A percentile compares a stretch with the other conserved stretches of the same genome.
Evolutionary conservation across 1,140 invertebrate genomes (phyloP).

Genomic region (Drosophila arawakana): DNA sequence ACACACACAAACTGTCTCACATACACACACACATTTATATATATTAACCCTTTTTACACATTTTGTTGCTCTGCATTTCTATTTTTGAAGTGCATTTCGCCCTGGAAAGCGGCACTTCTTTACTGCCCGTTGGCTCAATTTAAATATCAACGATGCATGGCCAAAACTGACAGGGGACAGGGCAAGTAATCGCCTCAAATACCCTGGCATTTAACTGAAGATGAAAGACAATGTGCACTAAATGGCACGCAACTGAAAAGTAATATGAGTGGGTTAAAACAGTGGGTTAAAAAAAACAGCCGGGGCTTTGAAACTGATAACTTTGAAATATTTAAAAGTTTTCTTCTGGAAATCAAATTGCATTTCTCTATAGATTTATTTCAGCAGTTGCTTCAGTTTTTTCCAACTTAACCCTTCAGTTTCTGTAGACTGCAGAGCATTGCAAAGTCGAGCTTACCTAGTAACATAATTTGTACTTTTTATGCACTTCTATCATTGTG

Average conservation of each 20-base stretch:
- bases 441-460: background rate
- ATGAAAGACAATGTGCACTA: conserved; percentile 2
- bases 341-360: no score
- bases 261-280: background rate
- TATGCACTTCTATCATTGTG: background rate
- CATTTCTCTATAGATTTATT: no score
- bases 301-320: no score
- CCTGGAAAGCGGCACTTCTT: conserved; percentile 49
- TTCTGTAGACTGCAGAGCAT: background rate
- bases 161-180: conserved; percentile 43
- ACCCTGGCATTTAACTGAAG: conserved; percentile 24
- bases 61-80: conserved; percentile 53
- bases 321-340: no score
- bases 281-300: background rate
- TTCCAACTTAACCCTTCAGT: background rate
- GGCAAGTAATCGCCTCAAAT: conserved; percentile 27
- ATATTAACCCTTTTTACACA: conserved; percentile 59
- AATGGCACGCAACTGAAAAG: background rate
- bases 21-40: background rate
- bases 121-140: conserved; percentile 74
- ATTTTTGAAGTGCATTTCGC: conserved; percentile 74
- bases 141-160: conserved; percentile 79
- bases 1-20: background rate
- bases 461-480: background rate
- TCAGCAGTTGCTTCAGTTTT: background rate